A percentile compares a stretch with the other conserved stretches of the same genome.
phyloP scores from a whole-genome alignment of 37 sponge, comb jelly and placozoan genomes.

The Chondrilla cf. caribensis region DNA sequence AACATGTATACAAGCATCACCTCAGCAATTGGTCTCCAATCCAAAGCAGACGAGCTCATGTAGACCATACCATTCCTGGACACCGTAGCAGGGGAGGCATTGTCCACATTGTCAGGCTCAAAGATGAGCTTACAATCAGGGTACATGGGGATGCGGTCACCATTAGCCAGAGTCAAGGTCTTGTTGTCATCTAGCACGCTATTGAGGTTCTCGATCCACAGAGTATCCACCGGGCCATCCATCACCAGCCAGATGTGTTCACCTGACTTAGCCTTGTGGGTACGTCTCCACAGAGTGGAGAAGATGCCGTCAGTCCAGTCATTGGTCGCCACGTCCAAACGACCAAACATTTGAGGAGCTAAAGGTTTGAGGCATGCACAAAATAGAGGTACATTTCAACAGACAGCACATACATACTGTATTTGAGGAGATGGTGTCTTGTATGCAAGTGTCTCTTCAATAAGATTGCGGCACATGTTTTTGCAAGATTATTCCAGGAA shows the following conservation, averaged over 20 bases:
- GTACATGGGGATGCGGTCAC: constrained; percentile 97
- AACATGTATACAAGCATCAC: neutral
- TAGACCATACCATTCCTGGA: constrained; percentile 99
- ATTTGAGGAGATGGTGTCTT: too few species aligned
- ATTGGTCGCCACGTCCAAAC: constrained; percentile 97
- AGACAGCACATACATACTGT: constrained; percentile 1
- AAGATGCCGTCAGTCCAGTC: constrained; percentile 99
- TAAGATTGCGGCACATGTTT: too few species aligned
- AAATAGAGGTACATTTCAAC: neutral
- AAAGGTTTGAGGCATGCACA: neutral
- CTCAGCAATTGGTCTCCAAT: constrained; percentile 83
- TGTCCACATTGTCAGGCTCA: constrained; percentile 99
- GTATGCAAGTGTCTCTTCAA: too few species aligned
- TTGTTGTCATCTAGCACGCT: constrained; percentile 99
- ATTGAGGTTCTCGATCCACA: constrained; percentile 99
- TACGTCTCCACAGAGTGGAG: constrained; percentile 98
- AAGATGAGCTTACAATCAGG: constrained; percentile 94
- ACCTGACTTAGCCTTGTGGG: constrained; percentile 93
- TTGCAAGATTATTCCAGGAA: too few species aligned
- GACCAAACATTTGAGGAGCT: constrained; percentile 99
- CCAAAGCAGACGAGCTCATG: constrained; percentile 99
- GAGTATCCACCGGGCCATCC: constrained; percentile 98
- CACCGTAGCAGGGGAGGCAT: constrained; percentile 98
- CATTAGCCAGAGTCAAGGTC: constrained; percentile 97
- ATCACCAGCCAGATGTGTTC: constrained; percentile 97